Evolutionary conservation across 2,888 invertebrate species (phyloP), one percentile per base, ranked within the genome.

Genomic region (Oxyteleia sp.): DNA sequence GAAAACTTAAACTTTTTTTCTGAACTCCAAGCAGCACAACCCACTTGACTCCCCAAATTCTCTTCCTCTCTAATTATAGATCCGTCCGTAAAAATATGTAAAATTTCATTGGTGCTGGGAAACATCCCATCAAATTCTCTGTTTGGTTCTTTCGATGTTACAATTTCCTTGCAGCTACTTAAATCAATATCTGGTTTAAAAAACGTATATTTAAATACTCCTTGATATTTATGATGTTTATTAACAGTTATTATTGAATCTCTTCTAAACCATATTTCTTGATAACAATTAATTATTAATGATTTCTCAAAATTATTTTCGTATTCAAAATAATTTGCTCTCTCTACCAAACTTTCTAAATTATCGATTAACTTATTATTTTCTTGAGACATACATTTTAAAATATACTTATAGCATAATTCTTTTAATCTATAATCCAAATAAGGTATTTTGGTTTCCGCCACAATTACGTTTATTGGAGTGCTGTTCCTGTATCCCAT

Each of bases 401-500:
- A 13, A 1, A 71, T 4, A 32, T 66, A 80, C 41, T 66, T 75
- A 41, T 47, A 59, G 18, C 55, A 26, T 26, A 82, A 18, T 4
- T 43, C 8, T 18, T 57, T 32, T 11, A 76, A 35, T 68, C 80
- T 75, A 5, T 26, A 23, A 13, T 53, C 0, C 0, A 84, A 1
- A 57, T 18, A 55, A 7, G 66, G 43, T 7, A 75, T 43, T 53
- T 80, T 80, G 0, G 72, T 23, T 69, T 80, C 69, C 11, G 57
- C 66, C 2, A 69, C 1, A 4, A 84, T 69, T 7, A 79, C 68
- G 55, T 84, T 84, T 0, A 75, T 82, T 0, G 68, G 84, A 4
- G 47, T 84, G 26, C 69, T 69, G 4, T 51, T 76, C 1, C 74
- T 32, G 32, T 63, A 82, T 8, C 84, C 84, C 45, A 84, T 64